Evolutionary conservation across 2,888 invertebrate species (phyloP), one percentile per base, ranked within the genome.

Genomic region (Eubasilissa splendida): DNA sequence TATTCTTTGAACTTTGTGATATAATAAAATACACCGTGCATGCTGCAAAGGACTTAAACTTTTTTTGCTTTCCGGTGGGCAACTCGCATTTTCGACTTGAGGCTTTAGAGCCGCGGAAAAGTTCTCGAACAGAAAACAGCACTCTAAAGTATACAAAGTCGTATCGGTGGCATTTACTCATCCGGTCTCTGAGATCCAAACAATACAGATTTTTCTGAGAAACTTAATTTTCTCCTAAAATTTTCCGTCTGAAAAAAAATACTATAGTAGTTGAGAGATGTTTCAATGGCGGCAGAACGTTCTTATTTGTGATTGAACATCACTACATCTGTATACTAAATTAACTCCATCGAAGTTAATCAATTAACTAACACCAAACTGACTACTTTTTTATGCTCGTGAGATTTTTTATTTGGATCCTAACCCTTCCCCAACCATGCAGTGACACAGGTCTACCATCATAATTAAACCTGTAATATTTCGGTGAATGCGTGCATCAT

Each of bases 101-200:
- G 71, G 54, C 63, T 78, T 56, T 22, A 42, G 66, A 79, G 79
- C 75, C 75, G 31, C 59, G 8, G 60, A 5, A 59, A 80, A 77
- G 75, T 80, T 80, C 74, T 4, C n/a, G 54, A 81, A 81, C 81
- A 81, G 81, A 81, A 81, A 81, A 81, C 78, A 81, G 81, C 81
- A 81, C 81, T 81, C 71, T 79, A 79, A 82, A 82, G 82, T 77
- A 73, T 54, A 75, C 79, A 71, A 82, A 82, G 71, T 79, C 71
- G 71, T 56, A 73, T 73, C 58, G 71, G 71, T 33, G 58, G 71
- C 42, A 73, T 56, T 56, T 33, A 70, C 42, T 73, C 56, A 73
- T 73, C 71, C 42, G 71, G 71, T 31, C 33, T 31, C 56, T 22
- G 31, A 42, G 56, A 42, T 14, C 58, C 56, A 56, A 73, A 73